phyloP scores from a whole-genome alignment of 2,797 vertebrate genomes.

The Enteromius trimaculatus region DNA sequence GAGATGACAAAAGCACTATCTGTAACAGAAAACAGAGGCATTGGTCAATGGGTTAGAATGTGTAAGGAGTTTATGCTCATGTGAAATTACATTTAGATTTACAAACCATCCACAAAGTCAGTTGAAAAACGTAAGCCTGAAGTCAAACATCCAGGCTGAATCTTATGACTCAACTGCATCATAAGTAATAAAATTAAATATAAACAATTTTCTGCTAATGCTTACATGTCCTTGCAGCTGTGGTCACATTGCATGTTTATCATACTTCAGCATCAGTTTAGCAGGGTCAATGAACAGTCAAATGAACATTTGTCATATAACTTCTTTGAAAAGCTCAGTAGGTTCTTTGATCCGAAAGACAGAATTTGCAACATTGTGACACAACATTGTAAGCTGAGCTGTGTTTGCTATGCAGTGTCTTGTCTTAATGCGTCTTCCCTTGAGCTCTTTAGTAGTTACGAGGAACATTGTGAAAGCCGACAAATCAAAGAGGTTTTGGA shows the following conservation, averaged over 20 bases:
- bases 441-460: background rate
- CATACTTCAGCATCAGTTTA: background rate
- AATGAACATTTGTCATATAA: background rate
- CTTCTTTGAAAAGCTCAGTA: background rate
- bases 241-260: background rate
- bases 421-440: constrained; percentile 1
- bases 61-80: background rate
- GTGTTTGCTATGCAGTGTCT: background rate
- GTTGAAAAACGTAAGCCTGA: background rate
- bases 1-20: background rate
- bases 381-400: background rate
- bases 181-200: background rate
- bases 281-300: background rate
- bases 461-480: background rate
- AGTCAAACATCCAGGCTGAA: constrained; percentile 1
- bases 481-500: constrained; percentile 34
- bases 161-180: constrained; percentile 11
- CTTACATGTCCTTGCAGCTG: background rate
- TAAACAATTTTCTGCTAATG: background rate
- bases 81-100: background rate
- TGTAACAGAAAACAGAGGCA: constrained; percentile 1
- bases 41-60: background rate
- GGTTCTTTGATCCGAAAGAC: background rate
- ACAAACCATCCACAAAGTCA: background rate
- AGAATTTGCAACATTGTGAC: background rate